Evolutionary conservation across 2,888 invertebrate genomes (phyloP), one percentile per base, ranked within the genome.

Genomic region (Strigamia transsilvanica): DNA sequence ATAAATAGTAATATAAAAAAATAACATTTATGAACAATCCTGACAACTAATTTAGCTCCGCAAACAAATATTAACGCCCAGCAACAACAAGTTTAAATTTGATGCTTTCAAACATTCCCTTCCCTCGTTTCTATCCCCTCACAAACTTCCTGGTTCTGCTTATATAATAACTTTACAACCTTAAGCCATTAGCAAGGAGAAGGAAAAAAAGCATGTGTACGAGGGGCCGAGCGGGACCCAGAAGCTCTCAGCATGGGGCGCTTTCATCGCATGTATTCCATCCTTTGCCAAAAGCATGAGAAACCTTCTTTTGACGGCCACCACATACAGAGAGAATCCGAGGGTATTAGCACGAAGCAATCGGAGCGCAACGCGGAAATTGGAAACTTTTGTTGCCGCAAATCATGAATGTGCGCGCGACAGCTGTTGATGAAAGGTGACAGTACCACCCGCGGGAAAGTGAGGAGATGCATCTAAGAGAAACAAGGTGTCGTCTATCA

Each of bases 361-460:
- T 73, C 73, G 73, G 73, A 73, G 73, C 73, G 73, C 73, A 73
- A 23, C 73, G 73, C 73, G 73, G 73, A 73, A 73, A 73, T 73
- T 73, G 73, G 73, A 73, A 73, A 73, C 73, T 73, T 73, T 73
- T 73, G 73, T 73, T 73, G 73, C 73, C 73, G 73, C 73, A 73
- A 73, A 73, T 73, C 73, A 73, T 73, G 73, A 73, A 73, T 73
- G 73, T 73, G 73, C 73, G 73, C 73, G 73, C 73, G 73, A 73
- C 73, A 73, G 73, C 73, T 73, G 73, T 73, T 73, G 73, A 73
- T 73, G 73, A 73, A 73, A 73, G 73, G 73, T 73, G 73, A 73
- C 73, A 73, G 73, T 27, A 73, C 73, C 73, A 73, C 73, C 73
- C 73, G 73, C 27, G 73, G 73, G 73, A 73, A 32, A 32, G 27